These are phyloP conservation scores for Tamandua tetradactyla DNA, from an alignment of 2,797 vertebrate species.

Conservation along the genomic window DNA sequence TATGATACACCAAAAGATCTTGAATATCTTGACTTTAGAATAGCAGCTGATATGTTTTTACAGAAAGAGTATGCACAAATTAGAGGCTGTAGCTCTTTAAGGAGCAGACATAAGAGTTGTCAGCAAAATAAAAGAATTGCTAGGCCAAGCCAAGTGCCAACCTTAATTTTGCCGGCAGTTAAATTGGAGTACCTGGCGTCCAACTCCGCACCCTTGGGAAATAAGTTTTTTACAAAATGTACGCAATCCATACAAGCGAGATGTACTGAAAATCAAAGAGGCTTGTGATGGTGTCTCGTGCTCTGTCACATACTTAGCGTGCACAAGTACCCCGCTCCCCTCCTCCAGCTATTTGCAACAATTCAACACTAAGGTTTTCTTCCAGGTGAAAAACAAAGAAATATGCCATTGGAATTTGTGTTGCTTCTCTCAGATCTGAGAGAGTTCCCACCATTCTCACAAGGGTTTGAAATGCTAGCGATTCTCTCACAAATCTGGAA, in stretches of 20 bases:
- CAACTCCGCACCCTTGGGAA: fast-evolving
- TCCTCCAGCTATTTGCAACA: not conserved
- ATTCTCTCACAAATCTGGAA: slow-evolving; percentile 27
- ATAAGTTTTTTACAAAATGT: not conserved
- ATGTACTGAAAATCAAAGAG: not conserved
- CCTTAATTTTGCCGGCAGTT: not conserved
- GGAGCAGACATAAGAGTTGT: not conserved
- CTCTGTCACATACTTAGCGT: not conserved
- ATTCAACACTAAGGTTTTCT: not conserved
- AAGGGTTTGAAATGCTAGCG: not conserved
- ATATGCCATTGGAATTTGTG: not conserved
- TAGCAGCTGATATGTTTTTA: not conserved
- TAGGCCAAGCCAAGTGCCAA: not conserved
- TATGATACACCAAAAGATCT: not conserved
- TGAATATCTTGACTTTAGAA: not conserved
- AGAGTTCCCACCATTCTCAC: not conserved
- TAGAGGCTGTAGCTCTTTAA: not conserved
- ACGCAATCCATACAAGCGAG: not conserved
- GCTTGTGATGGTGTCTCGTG: fast-evolving
- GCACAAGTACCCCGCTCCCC: not conserved
- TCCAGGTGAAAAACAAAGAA: not conserved
- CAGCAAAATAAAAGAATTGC: not conserved
- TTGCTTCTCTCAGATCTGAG: not conserved
- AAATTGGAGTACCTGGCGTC: not conserved
- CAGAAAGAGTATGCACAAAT: not conserved